Conservation (phyloP, 2,888 invertebrate species). For the Scaptomyza tumidula region DNA sequence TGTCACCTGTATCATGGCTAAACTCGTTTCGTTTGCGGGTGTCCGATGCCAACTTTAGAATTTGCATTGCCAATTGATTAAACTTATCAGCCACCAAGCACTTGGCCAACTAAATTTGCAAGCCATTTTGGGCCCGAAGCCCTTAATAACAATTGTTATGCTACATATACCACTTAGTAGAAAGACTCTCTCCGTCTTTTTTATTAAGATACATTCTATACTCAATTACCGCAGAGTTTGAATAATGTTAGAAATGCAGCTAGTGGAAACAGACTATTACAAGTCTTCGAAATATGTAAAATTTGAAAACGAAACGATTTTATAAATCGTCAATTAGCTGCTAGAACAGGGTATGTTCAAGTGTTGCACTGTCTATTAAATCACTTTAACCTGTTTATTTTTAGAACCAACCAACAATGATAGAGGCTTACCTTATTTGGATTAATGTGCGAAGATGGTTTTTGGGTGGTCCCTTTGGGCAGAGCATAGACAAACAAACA, state of each 20-base stretch:
- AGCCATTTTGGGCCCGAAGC: slow-evolving; percentile 57
- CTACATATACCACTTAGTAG: neutral
- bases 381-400: neutral
- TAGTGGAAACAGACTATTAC: too few relatives aligned
- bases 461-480: slow-evolving; percentile 17
- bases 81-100: slow-evolving; percentile 52
- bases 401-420: neutral
- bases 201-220: too few relatives aligned
- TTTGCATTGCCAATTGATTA: slow-evolving; percentile 45
- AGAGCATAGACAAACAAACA: neutral
- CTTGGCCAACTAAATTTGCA: slow-evolving; percentile 51
- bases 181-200: too few relatives aligned
- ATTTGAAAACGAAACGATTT: too few relatives aligned
- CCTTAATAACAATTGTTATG: slow-evolving; percentile 46
- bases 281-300: too few relatives aligned
- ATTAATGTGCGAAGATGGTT: neutral
- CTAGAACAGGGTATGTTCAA: too few relatives aligned
- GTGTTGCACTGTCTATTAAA: neutral
- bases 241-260: too few relatives aligned
- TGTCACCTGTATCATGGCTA: slow-evolving; percentile 80
- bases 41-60: slow-evolving; percentile 51
- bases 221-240: too few relatives aligned
- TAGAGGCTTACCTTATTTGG: slow-evolving; percentile 16
- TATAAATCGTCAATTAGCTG: too few relatives aligned
- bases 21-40: slow-evolving; percentile 64